These are phyloP conservation scores for Apotomis capreana DNA, from an alignment of 2,888 invertebrate genomes.

Conservation along the genomic window DNA sequence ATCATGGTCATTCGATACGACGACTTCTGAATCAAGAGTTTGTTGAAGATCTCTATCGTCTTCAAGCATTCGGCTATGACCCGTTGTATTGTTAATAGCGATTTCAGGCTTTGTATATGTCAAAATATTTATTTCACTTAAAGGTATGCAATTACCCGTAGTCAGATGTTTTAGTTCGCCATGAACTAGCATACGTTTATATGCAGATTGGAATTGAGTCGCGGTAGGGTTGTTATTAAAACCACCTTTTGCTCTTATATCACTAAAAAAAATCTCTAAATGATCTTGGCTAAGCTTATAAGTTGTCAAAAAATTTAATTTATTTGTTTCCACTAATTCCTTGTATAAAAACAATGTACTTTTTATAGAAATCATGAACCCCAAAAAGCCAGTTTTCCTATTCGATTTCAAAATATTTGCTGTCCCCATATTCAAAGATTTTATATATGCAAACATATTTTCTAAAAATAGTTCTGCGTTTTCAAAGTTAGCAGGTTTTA, in stretches of 20 bases:
- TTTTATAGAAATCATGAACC: constrained; percentile 12
- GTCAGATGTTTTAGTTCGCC: too few species aligned
- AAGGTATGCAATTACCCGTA: too few species aligned
- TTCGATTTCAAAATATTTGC: constrained; percentile 5
- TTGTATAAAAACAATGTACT: background rate
- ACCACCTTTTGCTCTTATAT: constrained; percentile 9
- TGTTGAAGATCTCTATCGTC: too few species aligned
- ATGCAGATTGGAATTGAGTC: background rate
- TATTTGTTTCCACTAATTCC: too few species aligned
- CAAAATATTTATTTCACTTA: too few species aligned
- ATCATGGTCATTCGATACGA: too few species aligned
- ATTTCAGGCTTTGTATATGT: too few species aligned
- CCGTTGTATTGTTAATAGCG: too few species aligned
- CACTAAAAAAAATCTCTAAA: constrained; percentile 20
- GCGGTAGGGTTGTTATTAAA: constrained; percentile 19
- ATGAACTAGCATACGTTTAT: background rate
- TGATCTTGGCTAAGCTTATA: constrained; percentile 25
- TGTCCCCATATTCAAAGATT: background rate
- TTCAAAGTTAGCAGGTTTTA: constrained; percentile 2
- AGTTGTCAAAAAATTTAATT: background rate
- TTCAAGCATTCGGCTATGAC: too few species aligned
- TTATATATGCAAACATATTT: background rate
- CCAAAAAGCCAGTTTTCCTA: constrained; percentile 11
- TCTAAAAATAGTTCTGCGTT: background rate
- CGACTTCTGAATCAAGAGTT: too few species aligned